Percentiles rank a stretch among this genome's conserved stretches.
These are phyloP conservation scores for Neuroterus valhalla DNA, from an alignment of 1,140 invertebrate genomes.

Conservation along the genomic window DNA sequence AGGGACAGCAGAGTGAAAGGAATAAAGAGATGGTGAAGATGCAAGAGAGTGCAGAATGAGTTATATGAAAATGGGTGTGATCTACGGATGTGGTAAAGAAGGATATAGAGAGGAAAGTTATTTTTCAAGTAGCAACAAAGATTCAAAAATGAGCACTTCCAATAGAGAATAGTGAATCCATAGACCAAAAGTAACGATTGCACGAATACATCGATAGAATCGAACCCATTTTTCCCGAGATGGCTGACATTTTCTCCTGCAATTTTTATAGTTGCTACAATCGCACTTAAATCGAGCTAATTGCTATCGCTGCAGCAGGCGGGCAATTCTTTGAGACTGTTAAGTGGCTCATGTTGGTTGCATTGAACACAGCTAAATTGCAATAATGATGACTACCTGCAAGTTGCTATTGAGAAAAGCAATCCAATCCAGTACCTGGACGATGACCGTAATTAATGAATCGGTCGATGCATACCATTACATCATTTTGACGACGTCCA, in stretches of 20 bases:
- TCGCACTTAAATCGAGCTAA: constrained; percentile 5
- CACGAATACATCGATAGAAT: too few relatives aligned
- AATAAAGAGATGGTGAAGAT: too few relatives aligned
- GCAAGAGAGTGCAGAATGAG: too few relatives aligned
- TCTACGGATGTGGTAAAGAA: too few relatives aligned
- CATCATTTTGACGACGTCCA: constrained; percentile 32
- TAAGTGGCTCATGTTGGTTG: constrained; percentile 1
- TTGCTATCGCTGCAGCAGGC: not conserved
- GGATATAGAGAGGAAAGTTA: too few relatives aligned
- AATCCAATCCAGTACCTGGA: not conserved
- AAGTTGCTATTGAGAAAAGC: constrained; percentile 10
- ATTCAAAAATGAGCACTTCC: too few relatives aligned
- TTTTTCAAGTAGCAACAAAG: too few relatives aligned
- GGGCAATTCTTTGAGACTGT: constrained; percentile 1
- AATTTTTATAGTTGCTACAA: constrained; percentile 18
- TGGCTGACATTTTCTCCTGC: constrained; percentile 7
- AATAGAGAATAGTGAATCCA: too few relatives aligned
- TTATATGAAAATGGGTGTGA: too few relatives aligned
- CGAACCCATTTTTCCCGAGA: not conserved
- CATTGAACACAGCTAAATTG: constrained; percentile 11
- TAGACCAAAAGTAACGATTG: too few relatives aligned
- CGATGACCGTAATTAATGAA: constrained; percentile 22
- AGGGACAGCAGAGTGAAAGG: too few relatives aligned
- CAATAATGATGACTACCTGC: constrained; percentile 19
- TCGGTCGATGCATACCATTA: constrained; percentile 3